phyloP scores from a whole-genome alignment of 2,113 vertebrate species.

The Lontra canadensis region DNA sequence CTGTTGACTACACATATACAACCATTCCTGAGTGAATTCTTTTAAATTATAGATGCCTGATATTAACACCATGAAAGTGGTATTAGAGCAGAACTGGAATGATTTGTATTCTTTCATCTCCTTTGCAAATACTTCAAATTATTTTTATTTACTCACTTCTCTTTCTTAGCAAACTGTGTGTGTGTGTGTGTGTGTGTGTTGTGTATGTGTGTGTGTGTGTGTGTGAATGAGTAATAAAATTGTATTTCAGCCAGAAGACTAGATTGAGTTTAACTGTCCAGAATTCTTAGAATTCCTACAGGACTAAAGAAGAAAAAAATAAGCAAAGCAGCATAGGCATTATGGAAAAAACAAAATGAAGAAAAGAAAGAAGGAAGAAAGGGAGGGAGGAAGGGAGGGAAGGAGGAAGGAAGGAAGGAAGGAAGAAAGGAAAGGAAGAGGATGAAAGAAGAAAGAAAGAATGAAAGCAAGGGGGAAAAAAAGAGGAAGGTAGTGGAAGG shows the following conservation, averaged over 20 bases:
- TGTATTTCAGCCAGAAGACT: not conserved
- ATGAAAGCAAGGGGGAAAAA: not conserved
- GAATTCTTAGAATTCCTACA: not conserved
- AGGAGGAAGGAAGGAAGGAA: not conserved
- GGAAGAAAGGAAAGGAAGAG: not conserved
- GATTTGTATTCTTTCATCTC: not conserved
- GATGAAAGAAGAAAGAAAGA: too few relatives aligned
- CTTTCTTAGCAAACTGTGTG: not conserved
- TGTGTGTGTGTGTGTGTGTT: not conserved
- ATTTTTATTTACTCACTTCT: not conserved
- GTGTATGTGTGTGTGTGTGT: not conserved
- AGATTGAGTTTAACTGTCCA: not conserved
- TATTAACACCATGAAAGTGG: not conserved
- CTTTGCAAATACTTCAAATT: not conserved
- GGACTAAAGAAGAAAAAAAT: not conserved
- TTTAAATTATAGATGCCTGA: not conserved
- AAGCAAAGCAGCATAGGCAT: not conserved
- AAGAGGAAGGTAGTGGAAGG: not conserved
- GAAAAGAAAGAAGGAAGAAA: not conserved
- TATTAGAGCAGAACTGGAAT: not conserved
- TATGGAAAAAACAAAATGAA: not conserved
- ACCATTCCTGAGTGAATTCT: not conserved
- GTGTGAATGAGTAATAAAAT: not conserved
- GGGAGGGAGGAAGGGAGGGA: not conserved
- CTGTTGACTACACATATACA: not conserved